These are phyloP conservation scores for Seira musarum DNA, from an alignment of 2,888 invertebrate genomes.

Conservation along the genomic window DNA sequence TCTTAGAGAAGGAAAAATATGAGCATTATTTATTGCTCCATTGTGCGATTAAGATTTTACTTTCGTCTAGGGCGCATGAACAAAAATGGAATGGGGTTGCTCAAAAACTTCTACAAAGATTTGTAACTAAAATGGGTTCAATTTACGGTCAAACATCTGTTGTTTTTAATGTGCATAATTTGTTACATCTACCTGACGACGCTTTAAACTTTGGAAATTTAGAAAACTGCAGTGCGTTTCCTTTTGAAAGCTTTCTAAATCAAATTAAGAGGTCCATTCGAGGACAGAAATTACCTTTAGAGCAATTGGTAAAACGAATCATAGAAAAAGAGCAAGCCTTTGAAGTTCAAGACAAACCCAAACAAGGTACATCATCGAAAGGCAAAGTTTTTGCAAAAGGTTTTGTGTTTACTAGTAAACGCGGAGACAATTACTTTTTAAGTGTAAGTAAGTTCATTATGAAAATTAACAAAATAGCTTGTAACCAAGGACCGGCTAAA, in stretches of 20 bases:
- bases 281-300: conserved; percentile 5
- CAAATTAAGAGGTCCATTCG: conserved; percentile 1
- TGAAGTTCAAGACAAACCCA: too few relatives aligned
- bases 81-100: background rate
- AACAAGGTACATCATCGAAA: too few relatives aligned
- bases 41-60: conserved; percentile 11
- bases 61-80: background rate
- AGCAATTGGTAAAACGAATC: conserved; percentile 13
- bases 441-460: too few relatives aligned
- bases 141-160: conserved; percentile 1
- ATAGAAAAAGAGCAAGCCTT: background rate
- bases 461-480: too few relatives aligned
- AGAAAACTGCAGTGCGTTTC: conserved; percentile 27
- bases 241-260: conserved; percentile 38
- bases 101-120: conserved; percentile 3
- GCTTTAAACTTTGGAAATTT: conserved; percentile 14
- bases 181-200: conserved; percentile 36
- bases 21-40: conserved; percentile 25
- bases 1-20: background rate
- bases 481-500: too few relatives aligned
- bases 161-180: conserved; percentile 11
- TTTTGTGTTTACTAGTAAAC: too few relatives aligned
- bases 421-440: too few relatives aligned
- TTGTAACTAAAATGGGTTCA: background rate
- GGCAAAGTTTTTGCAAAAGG: too few relatives aligned